phyloP scores from a whole-genome alignment of 2,888 invertebrate genomes.

The Aporophyla nigra region DNA sequence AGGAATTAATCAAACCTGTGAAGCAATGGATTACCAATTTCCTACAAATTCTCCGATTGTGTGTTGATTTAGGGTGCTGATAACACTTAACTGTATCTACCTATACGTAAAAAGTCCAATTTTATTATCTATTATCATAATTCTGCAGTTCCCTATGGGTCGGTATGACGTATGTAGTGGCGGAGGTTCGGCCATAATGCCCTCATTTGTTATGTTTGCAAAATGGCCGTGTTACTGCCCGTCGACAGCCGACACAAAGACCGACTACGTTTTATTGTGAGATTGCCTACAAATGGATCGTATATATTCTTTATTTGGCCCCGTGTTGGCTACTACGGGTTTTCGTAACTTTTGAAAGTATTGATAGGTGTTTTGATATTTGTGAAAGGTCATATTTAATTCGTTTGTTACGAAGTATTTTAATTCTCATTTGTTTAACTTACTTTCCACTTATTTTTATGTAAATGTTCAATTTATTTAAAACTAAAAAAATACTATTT shows the following conservation, averaged over 20 bases:
- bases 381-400: background rate
- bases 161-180: conserved; percentile 77
- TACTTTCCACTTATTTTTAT: background rate
- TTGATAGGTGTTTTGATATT: conserved; percentile 29
- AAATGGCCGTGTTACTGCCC: conserved; percentile 82
- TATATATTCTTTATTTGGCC: conserved; percentile 76
- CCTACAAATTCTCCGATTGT: no score
- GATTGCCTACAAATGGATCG: conserved; percentile 87
- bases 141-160: conserved; percentile 47
- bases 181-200: conserved; percentile 79
- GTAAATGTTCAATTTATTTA: background rate
- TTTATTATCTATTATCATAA: conserved; percentile 50
- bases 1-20: no score
- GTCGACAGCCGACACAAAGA: conserved; percentile 84
- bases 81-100: background rate
- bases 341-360: conserved; percentile 46
- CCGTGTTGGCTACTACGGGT: conserved; percentile 44
- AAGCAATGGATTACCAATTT: no score
- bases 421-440: background rate
- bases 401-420: background rate
- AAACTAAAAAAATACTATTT: conserved; percentile 9
- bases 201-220: conserved; percentile 88
- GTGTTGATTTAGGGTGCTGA: no score
- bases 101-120: background rate
- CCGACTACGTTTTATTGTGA: conserved; percentile 86